Evolutionary conservation across 1,140 invertebrate species (phyloP).

Genomic region (Brachionus asplanchnoidis): DNA sequence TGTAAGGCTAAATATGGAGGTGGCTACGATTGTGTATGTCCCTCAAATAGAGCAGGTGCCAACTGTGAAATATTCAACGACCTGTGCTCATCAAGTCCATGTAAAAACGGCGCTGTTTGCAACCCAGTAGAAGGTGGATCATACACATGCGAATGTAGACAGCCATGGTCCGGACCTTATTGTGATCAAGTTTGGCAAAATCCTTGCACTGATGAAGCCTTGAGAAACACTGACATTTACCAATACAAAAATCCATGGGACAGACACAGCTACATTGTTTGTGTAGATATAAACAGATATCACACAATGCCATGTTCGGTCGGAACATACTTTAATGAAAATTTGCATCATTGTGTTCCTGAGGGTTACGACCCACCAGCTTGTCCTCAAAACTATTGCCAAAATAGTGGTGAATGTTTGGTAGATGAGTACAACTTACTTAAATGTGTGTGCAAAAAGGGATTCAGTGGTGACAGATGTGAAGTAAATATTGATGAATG

Average conservation of each 20-base stretch:
- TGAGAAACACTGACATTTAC: neutral
- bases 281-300: slow-evolving; percentile 32
- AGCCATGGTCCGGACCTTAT: neutral
- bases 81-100: slow-evolving; percentile 43
- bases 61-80: slow-evolving; percentile 41
- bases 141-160: slow-evolving; percentile 4
- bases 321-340: slow-evolving; percentile 35
- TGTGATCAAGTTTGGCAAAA: slow-evolving; percentile 38
- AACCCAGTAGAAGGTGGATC: slow-evolving; percentile 14
- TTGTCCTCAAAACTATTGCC: slow-evolving; percentile 1
- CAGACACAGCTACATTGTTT: slow-evolving; percentile 28
- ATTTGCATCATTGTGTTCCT: slow-evolving; percentile 38
- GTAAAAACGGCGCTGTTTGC: slow-evolving; percentile 40
- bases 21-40: slow-evolving; percentile 45
- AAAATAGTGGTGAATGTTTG: slow-evolving; percentile 29
- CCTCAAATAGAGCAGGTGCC: neutral
- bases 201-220: slow-evolving; percentile 6
- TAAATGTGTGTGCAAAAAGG: slow-evolving; percentile 35
- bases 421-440: slow-evolving; percentile 17
- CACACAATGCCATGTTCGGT: slow-evolving; percentile 39
- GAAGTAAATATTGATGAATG: slow-evolving; percentile 41
- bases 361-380: slow-evolving; percentile 31
- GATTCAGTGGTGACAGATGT: slow-evolving; percentile 35
- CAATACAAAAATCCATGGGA: slow-evolving; percentile 32
- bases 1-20: slow-evolving; percentile 47